Percentiles rank a stretch among this genome's conserved stretches.
These are phyloP conservation scores for Rhinoraja longicauda DNA, from an alignment of 2,797 vertebrate species.

Conservation along the genomic window DNA sequence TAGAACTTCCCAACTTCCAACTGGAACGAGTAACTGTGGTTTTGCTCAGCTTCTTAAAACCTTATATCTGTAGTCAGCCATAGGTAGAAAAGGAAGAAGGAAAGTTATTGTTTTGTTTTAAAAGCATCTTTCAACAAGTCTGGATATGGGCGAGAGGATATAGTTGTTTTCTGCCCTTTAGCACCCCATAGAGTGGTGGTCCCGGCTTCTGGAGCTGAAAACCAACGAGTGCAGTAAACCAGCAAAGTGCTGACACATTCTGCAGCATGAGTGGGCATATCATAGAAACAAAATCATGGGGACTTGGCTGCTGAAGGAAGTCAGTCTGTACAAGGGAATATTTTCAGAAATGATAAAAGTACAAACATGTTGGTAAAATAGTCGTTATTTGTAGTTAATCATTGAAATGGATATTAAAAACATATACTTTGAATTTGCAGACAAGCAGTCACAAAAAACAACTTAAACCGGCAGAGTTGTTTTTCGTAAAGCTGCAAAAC, in stretches of 20 bases:
- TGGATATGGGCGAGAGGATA: not conserved
- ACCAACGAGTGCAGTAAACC: not conserved
- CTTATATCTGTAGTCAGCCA: not conserved
- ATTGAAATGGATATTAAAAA: constrained; percentile 5
- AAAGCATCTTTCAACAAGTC: not conserved
- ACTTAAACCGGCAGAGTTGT: not conserved
- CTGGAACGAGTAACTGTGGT: not conserved
- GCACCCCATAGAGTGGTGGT: not conserved
- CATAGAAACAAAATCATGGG: not conserved
- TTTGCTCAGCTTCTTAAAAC: not conserved
- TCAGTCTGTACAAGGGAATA: not conserved
- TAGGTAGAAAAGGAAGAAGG: not conserved
- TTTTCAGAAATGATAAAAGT: constrained; percentile 31
- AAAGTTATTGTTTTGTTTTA: not conserved
- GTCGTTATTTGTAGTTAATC: not conserved
- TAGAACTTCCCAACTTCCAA: not conserved
- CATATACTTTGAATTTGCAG: not conserved
- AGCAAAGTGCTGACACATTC: not conserved
- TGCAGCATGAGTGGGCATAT: not conserved
- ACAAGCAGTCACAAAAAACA: constrained; percentile 14
- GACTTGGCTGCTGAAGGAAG: not conserved
- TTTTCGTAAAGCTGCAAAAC: constrained; percentile 22
- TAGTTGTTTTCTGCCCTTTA: not conserved
- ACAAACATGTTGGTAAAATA: constrained; percentile 29
- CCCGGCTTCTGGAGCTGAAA: not conserved